These are phyloP conservation scores for Theonella swinhoei DNA, from an alignment of 37 sponge, comb jelly and placozoan species.

Conservation along the genomic window DNA sequence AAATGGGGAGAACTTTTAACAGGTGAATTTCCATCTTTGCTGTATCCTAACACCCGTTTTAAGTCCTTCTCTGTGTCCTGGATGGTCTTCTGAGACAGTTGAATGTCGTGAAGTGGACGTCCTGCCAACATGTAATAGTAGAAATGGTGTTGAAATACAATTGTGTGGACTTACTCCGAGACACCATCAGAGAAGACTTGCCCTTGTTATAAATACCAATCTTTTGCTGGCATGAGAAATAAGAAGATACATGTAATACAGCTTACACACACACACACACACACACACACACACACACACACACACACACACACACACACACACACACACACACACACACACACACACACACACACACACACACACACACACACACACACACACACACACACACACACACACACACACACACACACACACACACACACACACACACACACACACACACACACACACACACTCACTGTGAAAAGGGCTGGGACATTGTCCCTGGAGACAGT, in stretches of 20 bases:
- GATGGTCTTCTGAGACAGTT: background rate
- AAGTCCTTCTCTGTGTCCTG: background rate
- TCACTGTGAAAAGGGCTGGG: background rate
- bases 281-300: too few species aligned
- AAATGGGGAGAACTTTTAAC: background rate
- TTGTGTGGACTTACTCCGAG: too few species aligned
- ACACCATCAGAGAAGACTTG: background rate
- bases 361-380: too few species aligned
- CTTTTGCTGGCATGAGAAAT: constrained; percentile 11
- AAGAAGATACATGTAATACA: too few species aligned
- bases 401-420: too few species aligned
- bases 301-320: too few species aligned
- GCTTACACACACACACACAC: too few species aligned
- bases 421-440: too few species aligned
- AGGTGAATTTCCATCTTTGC: background rate
- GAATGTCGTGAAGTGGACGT: background rate
- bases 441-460: too few species aligned
- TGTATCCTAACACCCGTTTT: background rate
- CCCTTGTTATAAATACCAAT: constrained; percentile 13
- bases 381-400: too few species aligned
- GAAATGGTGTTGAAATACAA: background rate
- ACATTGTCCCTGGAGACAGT: background rate
- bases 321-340: too few species aligned
- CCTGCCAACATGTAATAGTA: background rate
- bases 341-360: too few species aligned